Conservation (phyloP, 2,888 invertebrate species). For the Lasioglossum morio region DNA sequence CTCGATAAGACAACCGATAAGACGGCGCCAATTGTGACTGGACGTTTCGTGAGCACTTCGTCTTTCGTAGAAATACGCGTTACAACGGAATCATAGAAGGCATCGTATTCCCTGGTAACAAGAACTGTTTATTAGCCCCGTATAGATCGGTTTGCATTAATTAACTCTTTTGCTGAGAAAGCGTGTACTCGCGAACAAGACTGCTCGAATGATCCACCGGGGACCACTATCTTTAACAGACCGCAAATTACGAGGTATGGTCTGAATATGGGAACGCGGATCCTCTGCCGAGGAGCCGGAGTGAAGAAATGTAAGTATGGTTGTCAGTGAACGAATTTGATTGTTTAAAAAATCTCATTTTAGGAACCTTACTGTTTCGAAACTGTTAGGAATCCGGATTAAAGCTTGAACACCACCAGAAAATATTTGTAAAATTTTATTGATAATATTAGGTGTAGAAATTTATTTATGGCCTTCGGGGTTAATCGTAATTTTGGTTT, state of each 20-base stretch:
- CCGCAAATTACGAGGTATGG: neutral
- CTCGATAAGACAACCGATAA: constrained; percentile 63
- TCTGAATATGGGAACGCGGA: no score
- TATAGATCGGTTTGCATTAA: neutral
- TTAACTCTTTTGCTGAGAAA: neutral
- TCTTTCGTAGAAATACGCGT: constrained; percentile 13
- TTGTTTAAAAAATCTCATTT: no score
- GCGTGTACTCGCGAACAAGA: neutral
- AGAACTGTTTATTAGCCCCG: constrained; percentile 1
- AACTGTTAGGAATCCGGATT: no score
- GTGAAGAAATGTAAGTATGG: no score
- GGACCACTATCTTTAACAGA: neutral
- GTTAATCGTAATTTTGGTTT: no score
- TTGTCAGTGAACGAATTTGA: no score
- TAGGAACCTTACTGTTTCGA: no score
- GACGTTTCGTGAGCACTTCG: constrained; percentile 52
- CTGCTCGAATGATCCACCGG: neutral
- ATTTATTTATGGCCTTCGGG: no score
- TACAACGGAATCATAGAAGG: neutral
- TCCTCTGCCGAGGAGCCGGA: no score
- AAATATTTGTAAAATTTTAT: no score
- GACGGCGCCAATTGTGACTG: constrained; percentile 57
- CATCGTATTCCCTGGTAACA: constrained; percentile 23
- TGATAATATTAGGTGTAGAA: no score
- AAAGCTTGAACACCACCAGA: no score